Conservation (phyloP, 1,140 invertebrate genomes). For the Antheraea pernyi region DNA sequence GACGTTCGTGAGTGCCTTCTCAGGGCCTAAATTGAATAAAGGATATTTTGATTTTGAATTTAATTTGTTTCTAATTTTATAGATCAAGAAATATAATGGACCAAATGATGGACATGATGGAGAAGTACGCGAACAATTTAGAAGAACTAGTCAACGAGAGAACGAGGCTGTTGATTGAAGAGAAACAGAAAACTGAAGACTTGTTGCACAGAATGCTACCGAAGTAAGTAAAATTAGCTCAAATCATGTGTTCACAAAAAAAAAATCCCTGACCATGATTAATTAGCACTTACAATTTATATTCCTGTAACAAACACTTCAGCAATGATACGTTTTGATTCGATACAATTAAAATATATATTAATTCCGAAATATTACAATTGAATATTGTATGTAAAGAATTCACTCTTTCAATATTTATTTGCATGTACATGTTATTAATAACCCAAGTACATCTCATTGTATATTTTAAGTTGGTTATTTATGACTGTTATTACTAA, state of each 20-base stretch:
- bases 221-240: slow-evolving; percentile 81
- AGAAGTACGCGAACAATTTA: slow-evolving; percentile 96
- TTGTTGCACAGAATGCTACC: slow-evolving; percentile 96
- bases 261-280: too few relatives aligned
- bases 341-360: neutral
- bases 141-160: slow-evolving; percentile 95
- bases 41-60: too few relatives aligned
- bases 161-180: slow-evolving; percentile 92
- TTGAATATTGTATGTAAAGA: neutral
- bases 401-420: neutral
- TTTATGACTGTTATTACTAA: slow-evolving; percentile 42
- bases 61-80: too few relatives aligned
- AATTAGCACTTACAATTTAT: too few relatives aligned
- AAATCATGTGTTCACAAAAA: neutral
- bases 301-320: too few relatives aligned
- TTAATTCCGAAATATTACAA: neutral
- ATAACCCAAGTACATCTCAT: slow-evolving; percentile 24
- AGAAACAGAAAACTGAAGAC: slow-evolving; percentile 96
- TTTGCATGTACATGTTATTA: slow-evolving; percentile 33
- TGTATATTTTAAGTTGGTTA: slow-evolving; percentile 32
- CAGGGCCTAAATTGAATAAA: too few relatives aligned
- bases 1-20: too few relatives aligned
- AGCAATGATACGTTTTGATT: too few relatives aligned
- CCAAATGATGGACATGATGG: slow-evolving; percentile 98
- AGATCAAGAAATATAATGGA: slow-evolving; percentile 95